Base-by-base conservation (phyloP, 2,113 vertebrate genomes). In the Hipposideros armiger region DNA sequence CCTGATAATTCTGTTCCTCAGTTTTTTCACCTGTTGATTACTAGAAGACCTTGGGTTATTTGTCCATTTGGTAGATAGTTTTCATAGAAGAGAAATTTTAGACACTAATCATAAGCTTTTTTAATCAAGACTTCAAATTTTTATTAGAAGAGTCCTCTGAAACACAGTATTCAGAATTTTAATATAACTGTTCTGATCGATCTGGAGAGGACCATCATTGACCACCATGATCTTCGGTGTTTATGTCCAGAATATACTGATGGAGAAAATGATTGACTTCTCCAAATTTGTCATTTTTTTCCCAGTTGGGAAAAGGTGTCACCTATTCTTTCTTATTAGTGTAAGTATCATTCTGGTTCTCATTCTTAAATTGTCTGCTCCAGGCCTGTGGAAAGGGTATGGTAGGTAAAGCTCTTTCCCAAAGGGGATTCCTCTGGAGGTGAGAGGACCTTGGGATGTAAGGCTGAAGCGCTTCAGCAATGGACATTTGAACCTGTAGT, bases 1-100 rank as follows among this genome's bases (percentile, higher is more conserved):
- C 20, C 54, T 72, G 50, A 20, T 82, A 94, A 82, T 93, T 95
- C 84, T 95, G 50, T 62, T 60, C 36, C 62, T 92, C 66, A 40
- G 58, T 47, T 95, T 73, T 92, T 95, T 89, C 22, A 62, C 47
- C 24, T 64, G 6, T 89, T 90, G 62, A 81, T 94, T 88, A 42
- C 77, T 91, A 88, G 72, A 80, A 89, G 36, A 62, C 60, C 28
- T 36, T 56, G 77, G 40, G 2, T 78, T 86, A 56, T 91, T 95
- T 86, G 86, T 86, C 30, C 78, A 69, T 93, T 80, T 73, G 28
- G 14, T 73, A 67, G 36, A 54, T 73, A 19, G 56, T 94, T 76
- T 93, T 90, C 64, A 73, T 19, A 32, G 52, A 77, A 93, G 47
- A 45, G 6, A 47, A 76, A 86, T 80, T 94, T 86, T 78, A 95